phyloP scores from a whole-genome alignment of 2,113 vertebrate species.

The Caloenas nicobarica region DNA sequence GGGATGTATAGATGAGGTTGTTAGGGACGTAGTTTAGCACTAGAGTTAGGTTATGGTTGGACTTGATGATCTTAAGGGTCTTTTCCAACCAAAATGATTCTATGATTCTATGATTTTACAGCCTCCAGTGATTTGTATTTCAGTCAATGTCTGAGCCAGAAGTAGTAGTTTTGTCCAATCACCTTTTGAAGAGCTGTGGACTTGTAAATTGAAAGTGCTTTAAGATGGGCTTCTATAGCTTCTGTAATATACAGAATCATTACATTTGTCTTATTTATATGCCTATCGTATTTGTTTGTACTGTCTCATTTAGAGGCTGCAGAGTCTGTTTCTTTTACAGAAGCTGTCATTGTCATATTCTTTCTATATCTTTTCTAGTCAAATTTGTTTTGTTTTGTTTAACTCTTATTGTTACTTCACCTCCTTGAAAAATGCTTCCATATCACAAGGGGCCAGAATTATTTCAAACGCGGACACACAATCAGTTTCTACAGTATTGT shows the following conservation, averaged over 20 bases:
- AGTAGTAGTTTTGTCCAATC: neutral
- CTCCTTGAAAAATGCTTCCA: neutral
- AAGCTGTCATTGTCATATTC: neutral
- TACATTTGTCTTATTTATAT: neutral
- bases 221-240: neutral
- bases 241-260: neutral
- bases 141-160: neutral
- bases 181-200: neutral
- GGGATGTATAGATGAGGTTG: too few species aligned
- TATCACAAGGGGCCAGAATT: neutral
- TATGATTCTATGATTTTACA: neutral
- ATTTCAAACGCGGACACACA: neutral
- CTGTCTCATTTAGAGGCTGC: fast-evolving
- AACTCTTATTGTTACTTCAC: neutral
- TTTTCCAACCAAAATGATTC: too few species aligned
- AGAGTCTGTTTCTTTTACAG: neutral
- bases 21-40: too few species aligned
- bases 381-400: neutral
- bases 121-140: neutral
- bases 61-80: too few species aligned
- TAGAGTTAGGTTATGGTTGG: too few species aligned
- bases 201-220: neutral
- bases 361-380: neutral
- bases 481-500: neutral
- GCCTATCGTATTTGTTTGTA: neutral